Percentiles rank a stretch among this genome's conserved stretches.
phyloP scores from a whole-genome alignment of 2,888 invertebrate genomes.

The Polyploca ridens region DNA sequence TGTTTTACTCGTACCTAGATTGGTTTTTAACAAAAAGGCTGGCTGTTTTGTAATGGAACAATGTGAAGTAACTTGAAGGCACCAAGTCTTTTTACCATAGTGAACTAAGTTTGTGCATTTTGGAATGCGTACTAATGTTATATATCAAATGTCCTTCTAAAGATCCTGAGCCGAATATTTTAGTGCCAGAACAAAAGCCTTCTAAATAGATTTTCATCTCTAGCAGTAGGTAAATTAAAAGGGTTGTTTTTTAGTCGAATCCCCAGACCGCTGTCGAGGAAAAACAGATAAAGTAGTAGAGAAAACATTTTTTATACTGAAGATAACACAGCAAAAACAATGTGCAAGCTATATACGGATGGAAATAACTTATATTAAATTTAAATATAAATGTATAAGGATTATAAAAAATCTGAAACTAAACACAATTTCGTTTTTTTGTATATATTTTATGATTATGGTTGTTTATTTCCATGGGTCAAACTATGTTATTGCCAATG shows the following conservation, averaged over 20 bases:
- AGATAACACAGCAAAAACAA: too few relatives aligned
- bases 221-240: not conserved
- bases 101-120: not conserved
- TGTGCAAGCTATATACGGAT: not conserved
- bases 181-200: too few relatives aligned
- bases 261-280: not conserved
- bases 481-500: too few relatives aligned
- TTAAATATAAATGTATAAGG: too few relatives aligned
- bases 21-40: conserved; percentile 1
- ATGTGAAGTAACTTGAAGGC: not conserved
- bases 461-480: too few relatives aligned
- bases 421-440: too few relatives aligned
- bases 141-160: too few relatives aligned
- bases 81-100: not conserved
- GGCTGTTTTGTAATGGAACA: conserved; percentile 3
- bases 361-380: not conserved
- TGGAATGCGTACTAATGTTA: too few relatives aligned
- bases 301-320: conserved; percentile 2
- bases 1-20: not conserved
- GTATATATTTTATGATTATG: too few relatives aligned
- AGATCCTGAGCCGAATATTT: too few relatives aligned
- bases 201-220: not conserved
- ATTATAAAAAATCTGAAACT: too few relatives aligned
- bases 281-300: not conserved
- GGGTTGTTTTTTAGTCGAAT: not conserved